Percentiles rank a stretch among this genome's conserved stretches.
These are phyloP conservation scores for Leptopilina drosophilae DNA, from an alignment of 2,888 invertebrate genomes.

Conservation along the genomic window DNA sequence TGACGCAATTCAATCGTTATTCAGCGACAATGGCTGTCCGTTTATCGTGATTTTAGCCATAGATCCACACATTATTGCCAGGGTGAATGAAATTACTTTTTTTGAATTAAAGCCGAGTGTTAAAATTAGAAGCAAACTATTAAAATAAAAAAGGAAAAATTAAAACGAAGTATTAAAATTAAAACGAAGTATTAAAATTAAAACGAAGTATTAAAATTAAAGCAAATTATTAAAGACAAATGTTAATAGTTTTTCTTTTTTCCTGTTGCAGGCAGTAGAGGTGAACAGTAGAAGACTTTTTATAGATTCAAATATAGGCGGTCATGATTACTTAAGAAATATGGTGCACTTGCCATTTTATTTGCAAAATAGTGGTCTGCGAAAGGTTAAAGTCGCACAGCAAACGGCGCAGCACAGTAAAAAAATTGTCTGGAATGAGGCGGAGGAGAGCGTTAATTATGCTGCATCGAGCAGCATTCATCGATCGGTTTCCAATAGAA, in stretches of 20 bases:
- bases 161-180: neutral
- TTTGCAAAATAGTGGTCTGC: slow-evolving; percentile 95
- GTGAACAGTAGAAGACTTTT: slow-evolving; percentile 91
- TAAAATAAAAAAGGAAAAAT: too few relatives aligned
- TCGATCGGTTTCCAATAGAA: slow-evolving; percentile 83
- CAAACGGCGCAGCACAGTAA: slow-evolving; percentile 82
- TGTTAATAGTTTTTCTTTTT: slow-evolving; percentile 18
- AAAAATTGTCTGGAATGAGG: slow-evolving; percentile 76
- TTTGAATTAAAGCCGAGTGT: neutral
- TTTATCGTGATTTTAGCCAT: slow-evolving; percentile 97
- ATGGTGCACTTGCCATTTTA: slow-evolving; percentile 99
- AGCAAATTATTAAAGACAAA: too few relatives aligned
- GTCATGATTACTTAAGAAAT: slow-evolving; percentile 95
- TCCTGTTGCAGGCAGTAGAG: slow-evolving; percentile 86
- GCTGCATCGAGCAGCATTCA: slow-evolving; percentile 77
- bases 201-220: too few relatives aligned
- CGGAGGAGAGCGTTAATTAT: slow-evolving; percentile 79
- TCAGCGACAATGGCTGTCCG: slow-evolving; percentile 95
- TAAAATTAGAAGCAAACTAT: too few relatives aligned
- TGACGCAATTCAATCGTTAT: slow-evolving; percentile 96
- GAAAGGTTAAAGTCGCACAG: slow-evolving; percentile 92
- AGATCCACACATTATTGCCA: slow-evolving; percentile 99
- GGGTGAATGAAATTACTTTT: slow-evolving; percentile 79
- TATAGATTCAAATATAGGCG: slow-evolving; percentile 94
- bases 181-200: too few relatives aligned